Evolutionary conservation across 2,888 invertebrate species (phyloP), one percentile per base, ranked within the genome.

Genomic region (Synanthedon myopaeformis): DNA sequence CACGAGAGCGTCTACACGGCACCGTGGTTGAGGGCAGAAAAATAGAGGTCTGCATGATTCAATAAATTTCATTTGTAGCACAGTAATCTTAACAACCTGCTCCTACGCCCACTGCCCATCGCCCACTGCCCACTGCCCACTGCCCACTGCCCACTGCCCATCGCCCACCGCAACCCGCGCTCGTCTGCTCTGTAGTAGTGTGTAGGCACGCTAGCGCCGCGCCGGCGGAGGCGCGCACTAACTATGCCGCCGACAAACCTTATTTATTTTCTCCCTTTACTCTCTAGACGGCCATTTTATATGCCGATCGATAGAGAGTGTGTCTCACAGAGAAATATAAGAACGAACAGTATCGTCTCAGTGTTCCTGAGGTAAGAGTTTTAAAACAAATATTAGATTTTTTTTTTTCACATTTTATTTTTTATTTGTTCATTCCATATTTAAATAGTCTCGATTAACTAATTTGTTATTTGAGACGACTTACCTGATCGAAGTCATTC

Each of bases 1-100:
- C 99, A 95, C 97, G 99, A 93, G 98, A 98, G 94, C 97, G 98
- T 94, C 96, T 99, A 92, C 98, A 99, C 94, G 98, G 98, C 94
- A 97, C 98, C 92, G 97, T 98, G 95, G 98, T 99, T 94, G 99
- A 99, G 95, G 99, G 99, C 93, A 95, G 99, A 93, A 99, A 99
- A 94, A 98, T 99, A 94, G 99, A 99, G 97, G 98, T 98, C 95
- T 96, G 95, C 95, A 95, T 96, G 95, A 92, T 86, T 90, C 88
- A 90, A 90, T 90, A 89, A 89, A 89, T 87, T 85, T 85, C 86
- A 86, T 89, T 86, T 70, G 77, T 76, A 76, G 89, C 89, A 89
- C 89, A 89, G 88, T 90, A 90, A 90, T 89, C 89, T 90, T 90
- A 90, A 90, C 90, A 90, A 84, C 85, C 87, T 85, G 88, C 89